These are phyloP conservation scores for Ylistrum balloti DNA, from an alignment of 1,140 invertebrate species.

Conservation along the genomic window DNA sequence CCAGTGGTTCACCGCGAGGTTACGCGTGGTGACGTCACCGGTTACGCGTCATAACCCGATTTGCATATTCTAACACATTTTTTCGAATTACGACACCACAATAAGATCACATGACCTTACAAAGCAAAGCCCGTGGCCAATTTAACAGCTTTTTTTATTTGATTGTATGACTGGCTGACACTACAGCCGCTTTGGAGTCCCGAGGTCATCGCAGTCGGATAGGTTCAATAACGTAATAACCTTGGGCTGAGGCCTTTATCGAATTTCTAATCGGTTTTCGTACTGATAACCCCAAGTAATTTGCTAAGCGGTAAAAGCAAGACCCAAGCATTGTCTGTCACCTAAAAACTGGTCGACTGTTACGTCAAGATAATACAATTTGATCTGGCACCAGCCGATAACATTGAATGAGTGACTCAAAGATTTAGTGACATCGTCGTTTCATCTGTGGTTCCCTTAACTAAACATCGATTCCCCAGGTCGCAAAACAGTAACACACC, in stretches of 20 bases:
- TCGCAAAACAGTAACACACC: not conserved
- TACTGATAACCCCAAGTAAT: conserved; percentile 2
- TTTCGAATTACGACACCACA: not conserved
- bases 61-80: conserved; percentile 24
- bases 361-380: conserved; percentile 3
- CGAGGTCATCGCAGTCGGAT: not conserved
- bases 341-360: conserved; percentile 32
- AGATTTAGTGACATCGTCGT: not conserved
- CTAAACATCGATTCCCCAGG: not conserved
- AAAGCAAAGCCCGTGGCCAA: not conserved
- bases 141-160: not conserved
- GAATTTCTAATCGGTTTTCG: conserved; percentile 34
- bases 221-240: conserved; percentile 1
- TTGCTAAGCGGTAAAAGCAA: conserved; percentile 38
- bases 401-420: conserved; percentile 19
- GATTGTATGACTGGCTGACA: conserved; percentile 17
- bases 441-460: not conserved
- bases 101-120: not conserved
- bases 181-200: not conserved
- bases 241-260: not conserved
- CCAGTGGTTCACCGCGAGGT: conserved; percentile 2
- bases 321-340: conserved; percentile 24
- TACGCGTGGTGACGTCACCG: not conserved
- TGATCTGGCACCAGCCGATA: conserved; percentile 28
- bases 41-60: not conserved